Conservation (phyloP, 2,113 vertebrate genomes). For the Rhinopomastus cyanomelas region DNA sequence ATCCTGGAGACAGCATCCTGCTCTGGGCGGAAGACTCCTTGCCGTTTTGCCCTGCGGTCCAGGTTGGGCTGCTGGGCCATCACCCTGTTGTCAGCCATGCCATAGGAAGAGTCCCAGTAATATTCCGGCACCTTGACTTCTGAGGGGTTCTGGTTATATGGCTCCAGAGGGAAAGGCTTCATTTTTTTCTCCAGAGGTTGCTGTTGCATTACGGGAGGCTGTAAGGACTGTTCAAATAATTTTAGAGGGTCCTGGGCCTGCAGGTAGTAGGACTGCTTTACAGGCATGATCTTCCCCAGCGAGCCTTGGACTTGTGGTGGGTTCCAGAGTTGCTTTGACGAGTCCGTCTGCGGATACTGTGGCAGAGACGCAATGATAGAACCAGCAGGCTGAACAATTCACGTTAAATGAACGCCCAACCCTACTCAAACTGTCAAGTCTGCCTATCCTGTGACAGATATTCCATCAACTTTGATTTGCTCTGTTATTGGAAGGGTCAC, state of each 20-base stretch:
- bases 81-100: constrained; percentile 80
- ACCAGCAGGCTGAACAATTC: neutral
- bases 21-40: constrained; percentile 83
- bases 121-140: constrained; percentile 91
- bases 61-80: constrained; percentile 77
- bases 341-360: constrained; percentile 89
- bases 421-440: neutral
- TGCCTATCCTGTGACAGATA: accelerated
- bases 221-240: constrained; percentile 87
- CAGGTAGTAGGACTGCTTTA: constrained; percentile 89
- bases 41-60: constrained; percentile 85
- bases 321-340: constrained; percentile 91
- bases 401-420: neutral
- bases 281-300: constrained; percentile 88
- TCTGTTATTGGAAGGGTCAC: neutral
- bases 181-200: constrained; percentile 93
- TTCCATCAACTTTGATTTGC: neutral
- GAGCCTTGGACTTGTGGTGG: constrained; percentile 86
- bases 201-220: constrained; percentile 81
- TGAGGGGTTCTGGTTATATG: constrained; percentile 83
- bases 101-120: constrained; percentile 91
- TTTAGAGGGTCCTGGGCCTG: constrained; percentile 88
- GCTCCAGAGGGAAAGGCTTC: constrained; percentile 88
- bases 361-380: neutral
- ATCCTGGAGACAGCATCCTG: constrained; percentile 86